These are phyloP conservation scores for Lutraria lutraria DNA, from an alignment of 2,888 invertebrate species.

Conservation along the genomic window DNA sequence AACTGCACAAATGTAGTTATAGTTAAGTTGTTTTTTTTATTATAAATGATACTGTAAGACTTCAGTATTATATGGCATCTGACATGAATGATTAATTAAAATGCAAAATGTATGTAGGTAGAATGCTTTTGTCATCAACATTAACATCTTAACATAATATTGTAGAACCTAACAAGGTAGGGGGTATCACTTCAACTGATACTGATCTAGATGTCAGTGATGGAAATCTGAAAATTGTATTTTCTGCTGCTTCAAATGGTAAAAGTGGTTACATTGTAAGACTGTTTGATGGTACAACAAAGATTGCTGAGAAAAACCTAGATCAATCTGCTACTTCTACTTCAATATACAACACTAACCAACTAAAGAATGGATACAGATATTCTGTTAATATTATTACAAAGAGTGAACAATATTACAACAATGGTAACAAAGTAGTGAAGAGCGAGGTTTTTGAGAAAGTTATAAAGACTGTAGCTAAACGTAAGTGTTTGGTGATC, in stretches of 20 bases:
- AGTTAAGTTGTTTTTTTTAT: too few relatives aligned
- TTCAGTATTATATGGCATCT: too few relatives aligned
- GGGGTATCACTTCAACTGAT: background rate
- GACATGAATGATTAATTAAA: too few relatives aligned
- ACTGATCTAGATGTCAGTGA: constrained; percentile 37
- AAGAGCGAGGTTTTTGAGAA: constrained; percentile 33
- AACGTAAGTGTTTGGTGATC: constrained; percentile 35
- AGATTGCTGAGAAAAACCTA: background rate
- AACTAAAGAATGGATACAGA: constrained; percentile 46
- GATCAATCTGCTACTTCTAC: background rate
- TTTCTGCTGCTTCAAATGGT: constrained; percentile 17
- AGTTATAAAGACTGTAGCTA: constrained; percentile 51
- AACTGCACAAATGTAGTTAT: too few relatives aligned
- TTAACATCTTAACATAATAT: background rate
- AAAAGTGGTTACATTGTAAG: constrained; percentile 24
- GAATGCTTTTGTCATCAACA: too few relatives aligned
- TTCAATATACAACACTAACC: background rate
- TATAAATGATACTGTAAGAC: too few relatives aligned
- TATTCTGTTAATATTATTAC: constrained; percentile 38
- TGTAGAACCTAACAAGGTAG: constrained; percentile 37
- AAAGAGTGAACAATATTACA: constrained; percentile 38
- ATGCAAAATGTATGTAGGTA: too few relatives aligned
- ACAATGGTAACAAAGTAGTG: background rate
- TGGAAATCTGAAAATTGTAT: background rate
- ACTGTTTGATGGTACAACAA: constrained; percentile 14